Conservation (phyloP, 2,888 invertebrate species). For the Erynnis tages region DNA sequence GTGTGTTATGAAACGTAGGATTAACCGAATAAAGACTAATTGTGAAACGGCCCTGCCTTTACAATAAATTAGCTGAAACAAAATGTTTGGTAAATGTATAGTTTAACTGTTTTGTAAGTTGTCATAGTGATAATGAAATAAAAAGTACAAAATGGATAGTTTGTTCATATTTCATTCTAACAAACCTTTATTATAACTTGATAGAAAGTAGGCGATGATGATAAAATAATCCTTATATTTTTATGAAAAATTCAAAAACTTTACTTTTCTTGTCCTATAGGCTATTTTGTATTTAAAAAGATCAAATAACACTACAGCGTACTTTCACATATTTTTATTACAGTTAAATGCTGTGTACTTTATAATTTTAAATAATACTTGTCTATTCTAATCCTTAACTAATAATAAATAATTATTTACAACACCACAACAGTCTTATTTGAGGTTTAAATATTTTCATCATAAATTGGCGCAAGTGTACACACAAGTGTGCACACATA, state of each 20-base stretch:
- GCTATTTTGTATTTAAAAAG: too few species aligned
- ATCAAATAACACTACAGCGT: background rate
- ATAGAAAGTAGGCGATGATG: too few species aligned
- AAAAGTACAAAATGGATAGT: slow-evolving; percentile 15
- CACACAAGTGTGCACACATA: too few species aligned
- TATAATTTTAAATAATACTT: slow-evolving; percentile 11
- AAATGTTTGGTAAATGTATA: slow-evolving; percentile 22
- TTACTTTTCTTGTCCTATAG: too few species aligned
- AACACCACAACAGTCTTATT: too few species aligned
- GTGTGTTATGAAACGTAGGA: slow-evolving; percentile 12
- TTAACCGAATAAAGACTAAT: slow-evolving; percentile 12
- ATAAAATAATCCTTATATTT: too few species aligned
- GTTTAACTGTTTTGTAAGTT: slow-evolving; percentile 22
- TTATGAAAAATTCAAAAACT: too few species aligned
- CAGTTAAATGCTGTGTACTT: slow-evolving; percentile 20
- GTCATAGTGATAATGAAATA: slow-evolving; percentile 22
- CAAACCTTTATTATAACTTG: too few species aligned
- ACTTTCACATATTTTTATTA: slow-evolving; percentile 5
- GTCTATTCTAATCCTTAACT: background rate
- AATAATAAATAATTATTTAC: slow-evolving; percentile 4
- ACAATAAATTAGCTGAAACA: slow-evolving; percentile 18
- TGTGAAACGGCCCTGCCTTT: slow-evolving; percentile 14
- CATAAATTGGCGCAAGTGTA: background rate
- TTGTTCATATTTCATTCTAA: slow-evolving; percentile 4
- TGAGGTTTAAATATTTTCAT: too few species aligned